Percentiles rank a stretch among this genome's conserved stretches.
Evolutionary conservation across 2,888 invertebrate species (phyloP).

Genomic region (Tetramorium bicarinatum): DNA sequence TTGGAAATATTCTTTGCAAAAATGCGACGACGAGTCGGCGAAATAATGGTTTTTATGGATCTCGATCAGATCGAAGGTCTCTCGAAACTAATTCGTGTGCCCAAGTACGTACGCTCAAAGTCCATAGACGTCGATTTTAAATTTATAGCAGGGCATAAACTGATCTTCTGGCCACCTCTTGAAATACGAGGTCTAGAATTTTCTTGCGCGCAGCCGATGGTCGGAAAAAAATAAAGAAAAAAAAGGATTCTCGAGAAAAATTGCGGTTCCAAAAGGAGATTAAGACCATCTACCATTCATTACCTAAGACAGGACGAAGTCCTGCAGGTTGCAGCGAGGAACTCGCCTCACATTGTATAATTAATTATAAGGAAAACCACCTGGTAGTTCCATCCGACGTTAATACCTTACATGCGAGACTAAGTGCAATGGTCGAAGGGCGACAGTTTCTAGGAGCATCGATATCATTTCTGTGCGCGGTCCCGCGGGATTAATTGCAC

Average conservation of each 20-base stretch:
- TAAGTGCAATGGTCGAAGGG: conserved; percentile 30
- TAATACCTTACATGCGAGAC: conserved; percentile 53
- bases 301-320: conserved; percentile 54
- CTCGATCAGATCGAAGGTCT: conserved; percentile 14
- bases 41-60: conserved; percentile 18
- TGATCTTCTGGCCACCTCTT: conserved; percentile 45
- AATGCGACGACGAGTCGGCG: neutral
- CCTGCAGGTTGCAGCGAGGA: conserved; percentile 44
- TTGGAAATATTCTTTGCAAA: neutral
- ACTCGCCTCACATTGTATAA: conserved; percentile 66
- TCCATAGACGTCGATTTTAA: conserved; percentile 54
- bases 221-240: conserved; percentile 38
- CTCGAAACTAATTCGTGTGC: conserved; percentile 43
- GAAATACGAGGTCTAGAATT: conserved; percentile 55
- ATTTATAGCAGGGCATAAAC: conserved; percentile 53
- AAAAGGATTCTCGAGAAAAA: conserved; percentile 50
- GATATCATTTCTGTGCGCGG: conserved; percentile 28
- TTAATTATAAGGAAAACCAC: conserved; percentile 69
- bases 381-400: conserved; percentile 46
- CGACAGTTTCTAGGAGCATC: conserved; percentile 46
- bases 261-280: conserved; percentile 54
- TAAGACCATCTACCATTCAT: conserved; percentile 54
- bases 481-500: conserved; percentile 47
- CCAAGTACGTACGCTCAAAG: conserved; percentile 28
- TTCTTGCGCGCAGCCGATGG: conserved; percentile 25